phyloP scores from a whole-genome alignment of 2,888 invertebrate genomes.

The Imbricaverruca yamaguchii region DNA sequence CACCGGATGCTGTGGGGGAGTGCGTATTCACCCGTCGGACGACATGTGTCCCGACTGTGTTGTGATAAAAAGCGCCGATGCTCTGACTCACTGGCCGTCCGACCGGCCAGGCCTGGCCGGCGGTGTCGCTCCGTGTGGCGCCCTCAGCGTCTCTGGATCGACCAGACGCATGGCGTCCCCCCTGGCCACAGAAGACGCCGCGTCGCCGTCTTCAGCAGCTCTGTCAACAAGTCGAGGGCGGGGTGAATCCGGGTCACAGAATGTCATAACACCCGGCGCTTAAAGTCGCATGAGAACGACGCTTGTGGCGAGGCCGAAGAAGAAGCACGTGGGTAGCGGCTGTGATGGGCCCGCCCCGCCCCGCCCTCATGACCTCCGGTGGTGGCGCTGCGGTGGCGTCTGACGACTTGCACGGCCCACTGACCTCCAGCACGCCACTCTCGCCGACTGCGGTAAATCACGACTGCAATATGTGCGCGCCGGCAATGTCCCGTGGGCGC shows the following conservation, averaged over 20 bases:
- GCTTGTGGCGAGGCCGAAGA: no score
- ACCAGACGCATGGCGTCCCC: background rate
- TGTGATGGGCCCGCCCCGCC: no score
- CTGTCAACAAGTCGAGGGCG: no score
- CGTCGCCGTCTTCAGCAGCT: no score
- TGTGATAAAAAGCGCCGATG: slow-evolving; percentile 12
- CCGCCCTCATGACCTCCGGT: no score
- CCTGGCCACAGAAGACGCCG: no score
- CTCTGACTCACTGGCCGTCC: background rate
- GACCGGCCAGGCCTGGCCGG: no score
- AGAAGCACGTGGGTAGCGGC: no score
- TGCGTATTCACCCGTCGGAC: background rate
- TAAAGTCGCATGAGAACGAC: no score
- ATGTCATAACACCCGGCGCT: no score
- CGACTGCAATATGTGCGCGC: background rate
- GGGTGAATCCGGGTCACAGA: no score
- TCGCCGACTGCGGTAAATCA: background rate
- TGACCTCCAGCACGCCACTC: background rate
- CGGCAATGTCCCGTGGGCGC: background rate
- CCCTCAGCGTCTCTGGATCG: background rate
- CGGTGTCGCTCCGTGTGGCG: background rate
- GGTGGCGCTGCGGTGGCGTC: background rate
- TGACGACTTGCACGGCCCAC: background rate
- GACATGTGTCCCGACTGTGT: background rate
- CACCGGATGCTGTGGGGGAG: no score